Evolutionary conservation across 2,888 invertebrate genomes (phyloP), one percentile per base, ranked within the genome.

Genomic region (Drosophila neutralis): DNA sequence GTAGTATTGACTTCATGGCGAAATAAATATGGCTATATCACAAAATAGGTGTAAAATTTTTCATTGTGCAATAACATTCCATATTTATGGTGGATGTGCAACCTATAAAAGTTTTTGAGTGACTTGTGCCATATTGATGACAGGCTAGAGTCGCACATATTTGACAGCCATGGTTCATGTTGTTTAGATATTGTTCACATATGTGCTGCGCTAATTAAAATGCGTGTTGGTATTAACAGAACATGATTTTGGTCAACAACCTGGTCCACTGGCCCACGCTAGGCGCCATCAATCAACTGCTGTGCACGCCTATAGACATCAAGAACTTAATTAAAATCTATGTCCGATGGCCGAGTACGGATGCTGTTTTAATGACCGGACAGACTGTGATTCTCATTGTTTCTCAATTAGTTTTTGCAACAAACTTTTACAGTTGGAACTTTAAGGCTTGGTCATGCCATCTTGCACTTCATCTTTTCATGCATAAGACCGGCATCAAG

Each of bases 261-360:
- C 11, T 13, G 24, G 36, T 27, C 51, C 21, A 33, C 38, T 36
- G 48, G 7, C 35, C 31, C 10, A 57, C 42, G 49, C 27, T 36
- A 54, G 24, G 24, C 31, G 10, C 54, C 65, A 78, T 73, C 82
- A 78, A 67, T 78, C 78, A 82, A 80, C 51, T 15, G 48, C 36
- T 6, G 42, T 6, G n/a, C 31, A 8, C 40, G 57, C 56, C 51
- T 13, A 33, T 38, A 3, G 24, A 36, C 54, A 40, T 52, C 36
- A 56, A 54, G 58, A 80, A 87, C 78, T 67, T 87, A 87, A 89
- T 83, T 83, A 89, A 78, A 89, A 68, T 59, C 29, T 7, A 33
- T 40, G 59, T 49, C 54, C 27, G 18, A n/a, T 21, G 33, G 24
- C 31, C 21, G 24, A 21, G 8, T 54, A 36, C 5, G 51, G 2